Evolutionary conservation across 2,113 vertebrate species (phyloP), one percentile per base, ranked within the genome.

Genomic region (Tursiops truncatus): DNA sequence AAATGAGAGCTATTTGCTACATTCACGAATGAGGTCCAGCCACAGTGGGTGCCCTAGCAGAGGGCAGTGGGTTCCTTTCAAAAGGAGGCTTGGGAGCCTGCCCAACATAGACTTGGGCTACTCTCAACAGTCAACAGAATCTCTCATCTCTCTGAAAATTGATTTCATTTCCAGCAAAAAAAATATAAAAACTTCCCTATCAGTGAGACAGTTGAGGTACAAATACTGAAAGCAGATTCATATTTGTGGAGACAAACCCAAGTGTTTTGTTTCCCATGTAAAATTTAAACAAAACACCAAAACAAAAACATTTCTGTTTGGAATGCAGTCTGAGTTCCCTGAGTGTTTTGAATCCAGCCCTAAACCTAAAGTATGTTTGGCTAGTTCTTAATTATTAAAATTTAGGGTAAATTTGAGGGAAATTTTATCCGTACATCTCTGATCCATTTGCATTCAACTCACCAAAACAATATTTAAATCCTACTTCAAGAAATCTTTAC

Each of bases 361-460:
- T 80, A 79, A 80, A 85, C 10, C 38, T 62, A 77, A 81, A 89
- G 44, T 88, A 63, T 62, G 33, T 91, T 85, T 95, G 47, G 17
- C 36, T 93, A 73, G 11, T 85, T 70, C 62, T 96, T 90, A 95
- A 92, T 87, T 96, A 96, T 96, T 97, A 96, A 97, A 97, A 94
- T 91, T 95, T 81, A 5, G 53, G 53, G 38, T 84, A 88, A 53
- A 92, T 80, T 67, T 93, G 62, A 95, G 36, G 77, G 77, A 95
- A 84, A 84, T 89, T 73, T 50, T 81, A 93, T 58, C 41, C 77
- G 65, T 89, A 31, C 74, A 95, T 77, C 94, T 94, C 38, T 87
- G 68, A 90, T 74, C 58, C 74, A 17, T 93, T 95, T 95, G 67
- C 63, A 73, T 95, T 79, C 71, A 97, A 73, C n/a, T 81, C 74